These are phyloP conservation scores for Troilus luridus DNA, from an alignment of 2,888 invertebrate species.

Conservation along the genomic window DNA sequence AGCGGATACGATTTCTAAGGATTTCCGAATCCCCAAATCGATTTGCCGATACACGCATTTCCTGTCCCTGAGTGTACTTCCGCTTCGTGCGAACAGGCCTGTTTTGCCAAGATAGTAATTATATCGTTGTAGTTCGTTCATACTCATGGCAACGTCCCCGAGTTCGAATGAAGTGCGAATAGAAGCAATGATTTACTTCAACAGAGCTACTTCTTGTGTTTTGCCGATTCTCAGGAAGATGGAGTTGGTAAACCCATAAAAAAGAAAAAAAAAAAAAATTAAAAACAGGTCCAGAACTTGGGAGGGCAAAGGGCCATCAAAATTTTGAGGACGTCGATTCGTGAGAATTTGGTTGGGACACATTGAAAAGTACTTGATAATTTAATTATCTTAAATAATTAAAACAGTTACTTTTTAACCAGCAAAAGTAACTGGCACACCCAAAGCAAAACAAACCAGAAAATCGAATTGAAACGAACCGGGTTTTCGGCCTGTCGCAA, in stretches of 20 bases:
- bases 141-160: background rate
- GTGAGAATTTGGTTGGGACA: no score
- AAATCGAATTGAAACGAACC: background rate
- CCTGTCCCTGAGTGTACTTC: constrained; percentile 30
- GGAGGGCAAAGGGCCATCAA: no score
- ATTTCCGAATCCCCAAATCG: background rate
- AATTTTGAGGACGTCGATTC: no score
- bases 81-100: background rate
- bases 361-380: no score
- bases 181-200: background rate
- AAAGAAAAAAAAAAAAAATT: no score
- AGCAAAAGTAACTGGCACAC: no score
- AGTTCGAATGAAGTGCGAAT: background rate
- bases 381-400: no score
- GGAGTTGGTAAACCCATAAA: no score
- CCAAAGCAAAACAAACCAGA: background rate
- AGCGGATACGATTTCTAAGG: background rate
- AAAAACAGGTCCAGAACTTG: no score
- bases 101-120: background rate
- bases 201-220: background rate
- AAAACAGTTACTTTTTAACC: no score
- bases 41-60: background rate
- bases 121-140: constrained; percentile 6
- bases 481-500: background rate
- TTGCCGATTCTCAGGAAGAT: background rate